phyloP scores from a whole-genome alignment of 2,797 vertebrate species.

The Poecilia gillii region DNA sequence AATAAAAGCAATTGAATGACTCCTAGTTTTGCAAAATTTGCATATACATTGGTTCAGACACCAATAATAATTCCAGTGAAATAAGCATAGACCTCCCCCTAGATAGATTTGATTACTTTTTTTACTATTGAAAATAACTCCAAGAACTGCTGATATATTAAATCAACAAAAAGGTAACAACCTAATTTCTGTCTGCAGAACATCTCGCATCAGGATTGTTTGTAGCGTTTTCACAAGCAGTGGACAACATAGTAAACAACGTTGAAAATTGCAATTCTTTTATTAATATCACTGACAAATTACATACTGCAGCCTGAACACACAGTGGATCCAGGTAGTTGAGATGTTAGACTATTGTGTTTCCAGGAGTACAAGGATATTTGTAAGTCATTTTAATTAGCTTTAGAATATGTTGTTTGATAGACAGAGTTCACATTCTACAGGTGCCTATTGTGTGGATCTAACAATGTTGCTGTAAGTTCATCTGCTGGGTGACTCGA shows the following conservation, averaged over 20 bases:
- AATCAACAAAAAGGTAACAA: background rate
- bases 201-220: background rate
- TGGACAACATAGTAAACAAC: background rate
- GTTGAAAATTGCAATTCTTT: background rate
- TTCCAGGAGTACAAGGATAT: background rate
- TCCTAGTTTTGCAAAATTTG: background rate
- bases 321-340: background rate
- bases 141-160: background rate
- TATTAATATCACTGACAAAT: background rate
- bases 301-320: background rate
- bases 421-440: background rate
- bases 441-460: background rate
- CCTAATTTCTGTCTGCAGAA: background rate
- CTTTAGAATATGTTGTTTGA: background rate
- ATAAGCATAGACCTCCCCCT: background rate
- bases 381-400: background rate
- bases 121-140: background rate
- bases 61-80: background rate
- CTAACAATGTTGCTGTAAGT: background rate
- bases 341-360: background rate
- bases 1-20: background rate
- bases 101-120: background rate
- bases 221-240: background rate
- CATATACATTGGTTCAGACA: background rate
- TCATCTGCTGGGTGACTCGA: background rate